Base-by-base conservation (phyloP, 2,888 invertebrate species). In the Rhimphoctona megacephalus region DNA sequence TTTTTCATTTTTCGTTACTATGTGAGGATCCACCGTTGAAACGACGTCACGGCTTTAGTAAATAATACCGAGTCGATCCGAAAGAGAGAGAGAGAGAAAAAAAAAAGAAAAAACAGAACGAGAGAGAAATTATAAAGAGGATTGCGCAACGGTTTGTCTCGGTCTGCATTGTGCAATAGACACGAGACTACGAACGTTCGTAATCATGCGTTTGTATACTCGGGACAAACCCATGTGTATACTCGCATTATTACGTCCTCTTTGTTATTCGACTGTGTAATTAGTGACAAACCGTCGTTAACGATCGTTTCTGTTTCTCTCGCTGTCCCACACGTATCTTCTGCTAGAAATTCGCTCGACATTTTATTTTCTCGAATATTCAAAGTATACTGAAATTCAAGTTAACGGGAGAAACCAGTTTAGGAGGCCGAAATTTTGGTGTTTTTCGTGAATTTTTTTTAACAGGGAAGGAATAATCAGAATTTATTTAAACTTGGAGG, bases 291-390 rank as follows among this genome's bases (percentile, higher is more conserved):
- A 85, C 81, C 86, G 83, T 61, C 61, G 61, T 61, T 30, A 61
- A 89, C 90, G 89, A 90, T 90, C 90, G 90, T 91, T 86, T 88
- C 88, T 85, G 86, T 78, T 74, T 83, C 43, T 30, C 61, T 17
- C 25, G 61, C 2, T 30, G 17, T 61, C 61, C 57, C 57, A 61
- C 61, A 30, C 61, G 30, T 17, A 30, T 30, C 22, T 22, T 22
- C 30, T 30, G 5, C 25, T 57, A 2, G 30, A 61, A 61, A 30
- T 57, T 57, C 25, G 14, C 25, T 57, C 57, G 25, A 57, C 14
- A 25, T 25, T 14, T 57, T 25, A 8, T 57, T 25, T 22, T 19
- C 14, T 54, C 54, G 54, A 22, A 22, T 54, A 54, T 54, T 54
- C 25, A 14, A 30, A 14, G 1, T 14, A 30, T 52, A 22, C 4